These are phyloP conservation scores for Pseudeuparius sepicola DNA, from an alignment of 2,888 invertebrate species.

Conservation along the genomic window DNA sequence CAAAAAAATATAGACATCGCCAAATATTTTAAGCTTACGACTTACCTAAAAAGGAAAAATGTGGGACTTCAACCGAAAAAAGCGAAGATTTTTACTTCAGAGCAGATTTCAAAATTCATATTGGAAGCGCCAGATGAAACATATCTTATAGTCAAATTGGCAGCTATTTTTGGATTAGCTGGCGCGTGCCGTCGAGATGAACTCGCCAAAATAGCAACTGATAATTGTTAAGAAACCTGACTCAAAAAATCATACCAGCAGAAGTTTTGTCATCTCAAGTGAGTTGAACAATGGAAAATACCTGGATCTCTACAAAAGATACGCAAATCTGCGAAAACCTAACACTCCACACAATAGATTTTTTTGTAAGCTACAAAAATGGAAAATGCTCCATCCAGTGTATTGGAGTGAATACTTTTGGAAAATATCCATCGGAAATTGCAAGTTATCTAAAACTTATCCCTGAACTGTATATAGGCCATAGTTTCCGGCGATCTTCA, in stretches of 20 bases:
- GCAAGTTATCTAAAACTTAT: constrained; percentile 5
- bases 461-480: constrained; percentile 5
- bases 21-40: constrained; percentile 3
- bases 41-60: constrained; percentile 2
- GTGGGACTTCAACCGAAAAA: constrained; percentile 1
- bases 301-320: constrained; percentile 4
- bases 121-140: constrained; percentile 1
- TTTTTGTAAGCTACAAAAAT: constrained; percentile 5
- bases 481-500: constrained; percentile 4
- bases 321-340: constrained; percentile 8
- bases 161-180: constrained; percentile 6
- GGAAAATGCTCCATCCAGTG: constrained; percentile 3
- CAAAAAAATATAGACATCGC: not conserved
- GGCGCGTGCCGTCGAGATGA: constrained; percentile 6
- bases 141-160: constrained; percentile 4
- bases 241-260: constrained; percentile 2
- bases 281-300: constrained; percentile 5
- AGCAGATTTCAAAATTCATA: constrained; percentile 3
- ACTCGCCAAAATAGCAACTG: too few relatives aligned
- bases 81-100: constrained; percentile 2
- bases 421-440: constrained; percentile 4
- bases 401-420: constrained; percentile 4
- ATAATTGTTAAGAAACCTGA: too few relatives aligned
- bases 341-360: not conserved
- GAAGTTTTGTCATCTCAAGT: constrained; percentile 2